phyloP scores from a whole-genome alignment of 2,113 vertebrate genomes.

The Acanthochromis polyacanthus region DNA sequence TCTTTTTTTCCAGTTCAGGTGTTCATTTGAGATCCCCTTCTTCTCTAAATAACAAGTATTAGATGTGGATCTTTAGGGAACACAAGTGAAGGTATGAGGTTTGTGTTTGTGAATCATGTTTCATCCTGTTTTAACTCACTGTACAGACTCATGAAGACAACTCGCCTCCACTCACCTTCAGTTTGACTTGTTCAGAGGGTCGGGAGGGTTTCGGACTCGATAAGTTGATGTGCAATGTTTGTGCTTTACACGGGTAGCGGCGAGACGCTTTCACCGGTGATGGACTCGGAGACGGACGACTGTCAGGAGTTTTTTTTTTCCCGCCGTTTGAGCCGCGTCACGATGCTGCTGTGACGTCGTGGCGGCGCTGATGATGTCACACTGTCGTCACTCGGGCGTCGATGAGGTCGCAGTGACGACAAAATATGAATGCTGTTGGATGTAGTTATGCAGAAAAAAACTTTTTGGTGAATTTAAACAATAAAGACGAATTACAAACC shows the following conservation, averaged over 20 bases:
- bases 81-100: too few relatives aligned
- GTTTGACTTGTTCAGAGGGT: slow-evolving; percentile 23
- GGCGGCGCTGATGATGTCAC: slow-evolving; percentile 73
- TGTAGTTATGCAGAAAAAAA: slow-evolving; percentile 76
- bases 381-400: slow-evolving; percentile 38
- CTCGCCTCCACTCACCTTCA: slow-evolving; percentile 1
- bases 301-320: slow-evolving; percentile 31
- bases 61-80: too few relatives aligned
- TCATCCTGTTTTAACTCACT: slow-evolving; percentile 9
- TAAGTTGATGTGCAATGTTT: slow-evolving; percentile 72
- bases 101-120: too few relatives aligned
- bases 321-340: slow-evolving; percentile 59
- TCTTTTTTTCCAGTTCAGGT: too few relatives aligned
- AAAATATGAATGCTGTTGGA: slow-evolving; percentile 72
- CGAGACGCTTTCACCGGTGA: slow-evolving; percentile 58
- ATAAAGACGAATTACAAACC: slow-evolving; percentile 75
- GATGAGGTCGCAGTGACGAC: slow-evolving; percentile 58
- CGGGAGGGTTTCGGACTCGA: slow-evolving; percentile 18
- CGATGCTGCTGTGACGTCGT: slow-evolving; percentile 58
- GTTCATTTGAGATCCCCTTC: too few relatives aligned
- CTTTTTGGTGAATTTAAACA: slow-evolving; percentile 80
- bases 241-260: slow-evolving; percentile 61
- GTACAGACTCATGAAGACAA: slow-evolving; percentile 10
- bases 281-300: slow-evolving; percentile 42
- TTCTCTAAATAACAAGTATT: too few relatives aligned